A percentile compares a stretch with the other conserved stretches of the same genome.
These are phyloP conservation scores for Zaprionus lineosus DNA, from an alignment of 2,888 invertebrate genomes.

Conservation along the genomic window DNA sequence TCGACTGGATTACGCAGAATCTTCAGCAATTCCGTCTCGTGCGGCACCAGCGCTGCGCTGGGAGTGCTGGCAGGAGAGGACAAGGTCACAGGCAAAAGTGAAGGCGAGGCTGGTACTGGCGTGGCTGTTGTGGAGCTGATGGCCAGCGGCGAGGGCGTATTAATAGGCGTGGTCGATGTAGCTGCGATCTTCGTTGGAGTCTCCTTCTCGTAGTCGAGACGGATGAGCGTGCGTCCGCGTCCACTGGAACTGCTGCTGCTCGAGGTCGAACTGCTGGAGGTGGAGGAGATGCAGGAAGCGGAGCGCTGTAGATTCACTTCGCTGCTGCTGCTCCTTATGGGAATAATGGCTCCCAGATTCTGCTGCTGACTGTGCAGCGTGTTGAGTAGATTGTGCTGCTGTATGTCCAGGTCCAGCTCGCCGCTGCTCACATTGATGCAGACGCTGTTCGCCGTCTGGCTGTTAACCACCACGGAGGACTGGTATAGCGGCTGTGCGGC, in stretches of 20 bases:
- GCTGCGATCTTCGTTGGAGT: slow-evolving; percentile 20
- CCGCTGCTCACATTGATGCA: slow-evolving; percentile 84
- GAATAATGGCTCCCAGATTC: slow-evolving; percentile 82
- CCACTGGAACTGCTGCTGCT: slow-evolving; percentile 71
- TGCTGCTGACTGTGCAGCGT: slow-evolving; percentile 76
- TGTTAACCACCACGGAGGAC: slow-evolving; percentile 87
- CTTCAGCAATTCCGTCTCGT: slow-evolving; percentile 84
- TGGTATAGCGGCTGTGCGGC: slow-evolving; percentile 86
- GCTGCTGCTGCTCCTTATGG: slow-evolving; percentile 77
- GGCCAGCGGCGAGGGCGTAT: slow-evolving; percentile 48
- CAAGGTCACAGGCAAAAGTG: no score
- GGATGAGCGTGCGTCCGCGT: slow-evolving; percentile 80
- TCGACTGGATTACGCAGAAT: slow-evolving; percentile 89
- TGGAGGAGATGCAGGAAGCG: slow-evolving; percentile 80
- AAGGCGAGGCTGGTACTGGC: slow-evolving; percentile 13
- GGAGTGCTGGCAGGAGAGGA: no score
- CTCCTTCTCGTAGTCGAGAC: slow-evolving; percentile 80
- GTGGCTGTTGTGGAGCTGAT: slow-evolving; percentile 58
- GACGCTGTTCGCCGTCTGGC: slow-evolving; percentile 85
- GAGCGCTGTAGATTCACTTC: slow-evolving; percentile 76
- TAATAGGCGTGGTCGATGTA: slow-evolving; percentile 61
- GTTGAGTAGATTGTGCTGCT: slow-evolving; percentile 81
- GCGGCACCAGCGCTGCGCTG: slow-evolving; percentile 62
- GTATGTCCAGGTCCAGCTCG: slow-evolving; percentile 75
- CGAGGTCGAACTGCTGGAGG: slow-evolving; percentile 71